Evolutionary conservation across 2,113 vertebrate genomes (phyloP).

Genomic region (Hyperopisus bebe): DNA sequence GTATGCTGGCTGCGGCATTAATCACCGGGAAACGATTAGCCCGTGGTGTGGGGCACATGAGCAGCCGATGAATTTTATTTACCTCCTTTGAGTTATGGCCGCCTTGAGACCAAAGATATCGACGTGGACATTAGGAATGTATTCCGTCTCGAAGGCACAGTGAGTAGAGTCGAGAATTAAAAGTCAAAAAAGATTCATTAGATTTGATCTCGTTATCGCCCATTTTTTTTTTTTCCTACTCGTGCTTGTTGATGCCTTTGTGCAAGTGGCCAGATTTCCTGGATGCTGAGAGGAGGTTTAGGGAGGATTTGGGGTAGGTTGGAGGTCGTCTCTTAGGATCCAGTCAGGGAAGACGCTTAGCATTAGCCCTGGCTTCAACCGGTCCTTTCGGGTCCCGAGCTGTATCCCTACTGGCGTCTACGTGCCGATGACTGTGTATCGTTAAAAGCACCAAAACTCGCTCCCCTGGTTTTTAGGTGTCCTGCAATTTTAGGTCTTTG

Average conservation of each 20-base stretch:
- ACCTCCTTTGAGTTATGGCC: slow-evolving; percentile 22
- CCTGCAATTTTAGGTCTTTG: not conserved
- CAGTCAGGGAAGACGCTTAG: not conserved
- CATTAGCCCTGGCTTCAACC: not conserved
- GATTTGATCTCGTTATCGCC: not conserved
- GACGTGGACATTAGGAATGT: slow-evolving; percentile 10
- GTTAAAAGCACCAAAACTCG: not conserved
- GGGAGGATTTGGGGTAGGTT: not conserved
- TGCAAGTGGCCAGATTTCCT: not conserved
- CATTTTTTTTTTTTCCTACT: not conserved
- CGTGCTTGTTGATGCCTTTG: not conserved
- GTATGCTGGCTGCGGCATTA: not conserved
- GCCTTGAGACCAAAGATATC: slow-evolving; percentile 17
- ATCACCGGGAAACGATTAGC: slow-evolving; percentile 21
- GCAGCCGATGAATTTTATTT: slow-evolving; percentile 22
- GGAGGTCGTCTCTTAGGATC: not conserved
- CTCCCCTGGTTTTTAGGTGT: not conserved
- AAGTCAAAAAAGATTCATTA: not conserved
- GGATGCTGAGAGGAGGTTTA: not conserved
- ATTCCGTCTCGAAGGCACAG: not conserved
- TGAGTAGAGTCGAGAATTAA: not conserved
- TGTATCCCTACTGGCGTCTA: not conserved
- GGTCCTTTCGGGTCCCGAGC: not conserved
- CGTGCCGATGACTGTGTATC: not conserved
- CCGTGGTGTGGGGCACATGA: slow-evolving; percentile 11